A percentile compares a stretch with the other conserved stretches of the same genome.
phyloP scores from a whole-genome alignment of 2,797 vertebrate genomes.

The Betta splendens region DNA sequence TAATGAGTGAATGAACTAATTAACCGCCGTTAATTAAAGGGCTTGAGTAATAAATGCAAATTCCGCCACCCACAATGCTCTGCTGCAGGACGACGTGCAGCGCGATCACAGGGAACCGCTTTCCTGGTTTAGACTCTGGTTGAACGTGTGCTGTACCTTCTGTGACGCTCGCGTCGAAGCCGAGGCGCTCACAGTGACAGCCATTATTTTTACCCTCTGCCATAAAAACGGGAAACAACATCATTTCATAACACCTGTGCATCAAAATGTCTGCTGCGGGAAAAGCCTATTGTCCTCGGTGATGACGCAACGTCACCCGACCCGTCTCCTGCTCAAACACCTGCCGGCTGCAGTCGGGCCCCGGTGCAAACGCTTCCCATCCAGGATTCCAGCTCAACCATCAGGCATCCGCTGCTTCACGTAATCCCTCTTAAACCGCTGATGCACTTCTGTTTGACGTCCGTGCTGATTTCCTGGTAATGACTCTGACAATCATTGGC shows the following conservation, averaged over 20 bases:
- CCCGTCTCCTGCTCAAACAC: no score
- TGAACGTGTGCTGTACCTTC: no score
- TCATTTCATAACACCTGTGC: no score
- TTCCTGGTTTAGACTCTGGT: background rate
- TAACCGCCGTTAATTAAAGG: background rate
- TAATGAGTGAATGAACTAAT: background rate
- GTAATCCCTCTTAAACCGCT: background rate
- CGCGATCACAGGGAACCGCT: background rate
- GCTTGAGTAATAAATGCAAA: background rate
- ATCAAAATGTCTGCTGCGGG: background rate
- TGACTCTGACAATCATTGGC: background rate
- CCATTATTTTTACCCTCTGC: background rate
- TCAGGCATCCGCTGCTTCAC: background rate
- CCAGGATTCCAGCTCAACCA: background rate
- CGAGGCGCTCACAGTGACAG: no score
- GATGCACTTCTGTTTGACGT: no score
- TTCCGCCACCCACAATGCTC: background rate
- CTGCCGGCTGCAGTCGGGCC: background rate
- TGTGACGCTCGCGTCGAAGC: no score
- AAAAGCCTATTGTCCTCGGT: background rate
- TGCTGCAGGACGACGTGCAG: background rate
- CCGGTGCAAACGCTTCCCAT: background rate
- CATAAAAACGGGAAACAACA: no score
- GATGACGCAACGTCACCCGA: background rate
- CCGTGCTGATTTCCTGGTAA: no score